Conservation (phyloP, 2,797 vertebrate genomes). For the Calcarius lapponicus region DNA sequence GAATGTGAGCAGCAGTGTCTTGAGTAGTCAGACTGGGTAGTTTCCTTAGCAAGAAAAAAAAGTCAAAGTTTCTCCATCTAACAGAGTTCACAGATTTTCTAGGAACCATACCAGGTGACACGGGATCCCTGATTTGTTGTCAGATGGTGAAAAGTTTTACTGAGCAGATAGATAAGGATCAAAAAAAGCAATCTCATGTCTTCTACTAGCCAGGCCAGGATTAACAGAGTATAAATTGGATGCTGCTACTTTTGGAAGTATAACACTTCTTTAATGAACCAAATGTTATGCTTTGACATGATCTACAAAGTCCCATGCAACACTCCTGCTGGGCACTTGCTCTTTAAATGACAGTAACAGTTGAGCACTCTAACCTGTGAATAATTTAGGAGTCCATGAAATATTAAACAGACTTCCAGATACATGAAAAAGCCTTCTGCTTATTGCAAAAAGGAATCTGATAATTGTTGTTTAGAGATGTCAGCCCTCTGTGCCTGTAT, state of each 20-base stretch:
- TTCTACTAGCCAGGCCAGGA: background rate
- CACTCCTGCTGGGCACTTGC: constrained; percentile 39
- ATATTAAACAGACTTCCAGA: constrained; percentile 72
- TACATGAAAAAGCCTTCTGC: constrained; percentile 9
- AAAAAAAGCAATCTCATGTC: background rate
- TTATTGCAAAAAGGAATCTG: constrained; percentile 28
- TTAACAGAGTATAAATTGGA: background rate
- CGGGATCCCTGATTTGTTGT: background rate
- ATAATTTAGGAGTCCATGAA: constrained; percentile 76
- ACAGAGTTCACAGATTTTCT: background rate
- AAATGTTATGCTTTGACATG: background rate
- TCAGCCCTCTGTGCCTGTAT: background rate
- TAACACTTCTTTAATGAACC: constrained; percentile 30
- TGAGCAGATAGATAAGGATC: background rate
- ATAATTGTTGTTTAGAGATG: constrained; percentile 33
- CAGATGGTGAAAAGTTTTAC: background rate
- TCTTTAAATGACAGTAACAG: constrained; percentile 70
- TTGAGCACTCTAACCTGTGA: constrained; percentile 64
- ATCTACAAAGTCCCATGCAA: constrained; percentile 5
- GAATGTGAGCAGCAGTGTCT: background rate
- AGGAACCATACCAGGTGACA: background rate
- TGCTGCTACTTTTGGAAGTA: background rate
- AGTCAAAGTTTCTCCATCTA: rapidly evolving
- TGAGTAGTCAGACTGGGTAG: background rate
- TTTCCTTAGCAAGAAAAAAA: background rate